Evolutionary conservation across 2,888 invertebrate genomes (phyloP), one percentile per base, ranked within the genome.

Genomic region (Philereme vetulata): DNA sequence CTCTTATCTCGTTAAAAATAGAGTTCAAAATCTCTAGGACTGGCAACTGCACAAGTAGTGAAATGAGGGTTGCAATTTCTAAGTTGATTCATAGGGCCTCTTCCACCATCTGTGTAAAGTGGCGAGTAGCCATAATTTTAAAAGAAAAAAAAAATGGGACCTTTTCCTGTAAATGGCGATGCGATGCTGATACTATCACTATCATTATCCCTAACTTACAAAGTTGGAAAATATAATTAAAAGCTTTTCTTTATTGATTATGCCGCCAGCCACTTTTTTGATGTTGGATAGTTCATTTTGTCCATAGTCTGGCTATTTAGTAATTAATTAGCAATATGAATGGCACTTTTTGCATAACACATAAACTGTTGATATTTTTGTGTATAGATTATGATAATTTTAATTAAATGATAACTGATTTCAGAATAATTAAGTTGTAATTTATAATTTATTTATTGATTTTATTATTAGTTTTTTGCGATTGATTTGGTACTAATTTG

Each of bases 331-430:
- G 75, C 72, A 59, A 70, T 75, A 71, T 81, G 74, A 72, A 85
- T 83, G 82, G 89, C 90, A 90, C 89, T 90, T 86, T 89, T 90
- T 90, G 85, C 83, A 85, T 88, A 78, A 87, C 88, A 90, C 90
- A 64, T 81, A 84, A 67, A 81, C 82, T 90, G 90, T 90, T 90
- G 78, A 87, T 85, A 88, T 84, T 80, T 84, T 78, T 81, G 77
- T 87, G 84, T 89, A 86, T 86, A 87, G 80, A 85, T 68, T 81
- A 79, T 78, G 58, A 82, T 86, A 85, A 85, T 85, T 84, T 83
- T 84, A 86, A 76, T 10, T 58, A 62, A 81, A 81, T 80, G 76
- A 70, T 72, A 78, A 81, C 68, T 72, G 67, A 72, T 72, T 75
- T 67, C 55, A 59, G 67, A 70, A 67, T 68, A 63, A 67, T 61